phyloP scores from a whole-genome alignment of 2,888 invertebrate genomes.

The Halictus ligatus region DNA sequence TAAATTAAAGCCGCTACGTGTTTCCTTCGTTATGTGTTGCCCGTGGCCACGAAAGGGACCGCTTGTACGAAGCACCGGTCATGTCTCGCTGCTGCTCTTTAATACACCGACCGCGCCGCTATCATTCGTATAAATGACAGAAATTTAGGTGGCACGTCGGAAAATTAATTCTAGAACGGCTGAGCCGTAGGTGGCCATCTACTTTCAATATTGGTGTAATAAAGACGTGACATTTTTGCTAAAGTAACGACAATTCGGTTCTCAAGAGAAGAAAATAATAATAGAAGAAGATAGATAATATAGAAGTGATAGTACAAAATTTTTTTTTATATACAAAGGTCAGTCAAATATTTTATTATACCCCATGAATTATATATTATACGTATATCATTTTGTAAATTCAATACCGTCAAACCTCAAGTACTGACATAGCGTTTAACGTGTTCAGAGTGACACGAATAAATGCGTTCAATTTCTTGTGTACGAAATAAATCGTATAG shows the following conservation, averaged over 20 bases:
- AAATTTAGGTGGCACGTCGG: neutral
- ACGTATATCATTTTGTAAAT: too few relatives aligned
- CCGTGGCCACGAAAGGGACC: conserved; percentile 14
- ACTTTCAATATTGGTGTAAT: neutral
- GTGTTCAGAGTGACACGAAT: neutral
- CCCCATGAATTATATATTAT: too few relatives aligned
- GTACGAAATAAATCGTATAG: neutral
- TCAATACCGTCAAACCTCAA: too few relatives aligned
- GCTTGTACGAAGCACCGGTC: neutral
- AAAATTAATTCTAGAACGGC: neutral
- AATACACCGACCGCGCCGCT: neutral
- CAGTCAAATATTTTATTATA: too few relatives aligned
- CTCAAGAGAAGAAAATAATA: too few relatives aligned
- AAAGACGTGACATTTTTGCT: neutral
- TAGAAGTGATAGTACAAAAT: neutral
- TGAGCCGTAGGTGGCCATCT: neutral
- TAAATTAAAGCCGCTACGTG: conserved; percentile 61
- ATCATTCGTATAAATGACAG: neutral
- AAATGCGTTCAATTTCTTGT: neutral
- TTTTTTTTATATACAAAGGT: too few relatives aligned
- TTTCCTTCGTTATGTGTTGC: conserved; percentile 21
- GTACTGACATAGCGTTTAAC: too few relatives aligned
- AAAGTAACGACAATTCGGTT: neutral
- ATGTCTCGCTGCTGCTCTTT: neutral
- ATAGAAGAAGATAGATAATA: too few relatives aligned